Evolutionary conservation across 2,888 invertebrate species (phyloP), one percentile per base, ranked within the genome.

Genomic region (Pandemis cinnamomeana): DNA sequence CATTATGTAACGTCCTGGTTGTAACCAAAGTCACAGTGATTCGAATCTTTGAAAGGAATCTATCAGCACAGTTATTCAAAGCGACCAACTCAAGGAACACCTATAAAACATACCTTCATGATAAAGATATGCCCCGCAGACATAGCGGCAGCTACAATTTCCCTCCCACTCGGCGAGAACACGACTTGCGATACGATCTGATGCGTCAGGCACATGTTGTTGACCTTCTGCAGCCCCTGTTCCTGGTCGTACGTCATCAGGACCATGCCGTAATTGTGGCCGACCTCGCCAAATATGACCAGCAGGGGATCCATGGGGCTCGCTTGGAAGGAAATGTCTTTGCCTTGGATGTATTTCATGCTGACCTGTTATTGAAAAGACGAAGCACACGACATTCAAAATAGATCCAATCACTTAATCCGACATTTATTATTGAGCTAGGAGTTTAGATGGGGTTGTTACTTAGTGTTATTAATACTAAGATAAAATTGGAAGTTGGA

Each of bases 91-190:
- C 27, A 36, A 36, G 27, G 27, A 53, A 51, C 5, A 7, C 4
- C 11, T 10, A 5, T 11, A 46, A 46, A 11, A 61, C 7, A 2
- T 74, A 93, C 94, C 83, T 88, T 82, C 61, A 88, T 82, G 55
- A 94, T 85, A 76, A 94, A 94, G 1, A 94, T 83, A 78, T 94
- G 93, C 27, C 94, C 94, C 3, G 92, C 93, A 0, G 90, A 85
- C 89, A 91, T 91, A 6, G 94, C 92, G 0, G 90, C 91, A 1
- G 89, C 89, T 0, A 90, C 83, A 53, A 94, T 20, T 27, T 87
- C 85, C 11, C 87, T 80, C 1, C 94, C 94, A 0, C 84, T 83
- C 0, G 87, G 83, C 0, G 93, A 89, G 81, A 94, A 94, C 5
- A 80, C 82, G 0, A 92, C 82, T 1, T 82, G 83, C 11, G 93